Base-by-base conservation (phyloP, 1,140 invertebrate species). In the Epicauta chinensis region DNA sequence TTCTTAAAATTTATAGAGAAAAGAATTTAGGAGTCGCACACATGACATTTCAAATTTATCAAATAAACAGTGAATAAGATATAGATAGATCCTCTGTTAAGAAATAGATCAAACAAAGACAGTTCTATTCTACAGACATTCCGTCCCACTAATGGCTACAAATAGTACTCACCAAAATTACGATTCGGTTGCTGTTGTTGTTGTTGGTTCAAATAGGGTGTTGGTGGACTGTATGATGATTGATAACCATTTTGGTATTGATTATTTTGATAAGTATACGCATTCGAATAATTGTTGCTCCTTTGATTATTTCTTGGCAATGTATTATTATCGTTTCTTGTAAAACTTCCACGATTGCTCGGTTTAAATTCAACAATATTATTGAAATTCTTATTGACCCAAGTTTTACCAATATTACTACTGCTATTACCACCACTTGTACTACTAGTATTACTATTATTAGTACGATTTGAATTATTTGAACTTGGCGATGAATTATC, bases 331-430 rank as follows among this genome's bases (percentile, higher is more conserved):
- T 60, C 58, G 23, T 58, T 56, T 34, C 57, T 53, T 7, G 49
- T 13, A 2, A 51, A 29, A 55, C 59, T 35, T 51, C 52, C 16
- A 50, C 53, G 61, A 60, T 39, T 59, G 62, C 50, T 56, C 55
- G 10, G 48, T 54, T 3, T 60, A 52, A n/a, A 32, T 36, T 16
- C 34, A 23, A 7, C 32, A 34, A 34, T 32, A 29, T 53, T 51
- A 61, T 48, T 69, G 63, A 51, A 69, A 16, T 60, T 73, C 12
- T 65, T 63, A 12, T 68, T 73, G 3, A 69, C 71, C 57, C 75
- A 75, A 12, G 67, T 61, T 53, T 68, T 34, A 0, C 10, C 12
- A 34, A 11, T 11, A 34, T 11, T 34, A 34, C 10, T 34, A 34
- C 12, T 34, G 11, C 12, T 34, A 12, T 23, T 23, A 23, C 23